phyloP scores from a whole-genome alignment of 2,888 invertebrate genomes.

The Rhagonycha lutea region DNA sequence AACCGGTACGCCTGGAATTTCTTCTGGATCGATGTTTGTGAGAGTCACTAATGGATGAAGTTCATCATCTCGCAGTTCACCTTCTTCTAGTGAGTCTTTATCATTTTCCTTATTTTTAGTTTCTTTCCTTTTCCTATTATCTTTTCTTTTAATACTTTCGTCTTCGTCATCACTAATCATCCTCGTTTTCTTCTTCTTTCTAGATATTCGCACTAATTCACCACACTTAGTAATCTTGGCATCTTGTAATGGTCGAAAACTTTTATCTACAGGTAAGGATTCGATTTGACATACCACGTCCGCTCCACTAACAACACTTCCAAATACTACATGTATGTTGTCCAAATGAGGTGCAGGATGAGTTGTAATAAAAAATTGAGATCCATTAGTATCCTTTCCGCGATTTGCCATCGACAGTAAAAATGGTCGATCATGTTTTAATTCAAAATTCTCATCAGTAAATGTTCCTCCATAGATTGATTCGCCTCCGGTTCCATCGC shows the following conservation, averaged over 20 bases:
- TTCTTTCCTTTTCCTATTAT: conserved; percentile 61
- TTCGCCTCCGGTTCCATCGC: conserved; percentile 97
- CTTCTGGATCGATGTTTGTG: conserved; percentile 86
- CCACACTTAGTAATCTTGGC: conserved; percentile 89
- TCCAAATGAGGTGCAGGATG: conserved; percentile 98
- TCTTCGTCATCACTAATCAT: conserved; percentile 53
- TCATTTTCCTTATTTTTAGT: conserved; percentile 46
- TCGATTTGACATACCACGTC: conserved; percentile 90
- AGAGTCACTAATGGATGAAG: conserved; percentile 76
- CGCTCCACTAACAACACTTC: conserved; percentile 87
- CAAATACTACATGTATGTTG: conserved; percentile 98
- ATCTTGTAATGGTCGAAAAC: conserved; percentile 89
- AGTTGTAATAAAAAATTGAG: conserved; percentile 98
- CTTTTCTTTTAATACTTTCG: conserved; percentile 58
- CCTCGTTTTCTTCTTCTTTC: conserved; percentile 51
- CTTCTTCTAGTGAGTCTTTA: conserved; percentile 52
- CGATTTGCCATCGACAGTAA: conserved; percentile 98
- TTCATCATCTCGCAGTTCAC: conserved; percentile 62
- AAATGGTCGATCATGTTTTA: conserved; percentile 88
- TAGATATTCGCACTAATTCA: conserved; percentile 80
- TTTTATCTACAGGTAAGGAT: conserved; percentile 85
- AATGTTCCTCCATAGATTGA: conserved; percentile 97
- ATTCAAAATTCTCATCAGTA: conserved; percentile 91
- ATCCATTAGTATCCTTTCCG: conserved; percentile 96
- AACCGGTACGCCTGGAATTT: conserved; percentile 91